Percentiles rank a stretch among this genome's conserved stretches.
Evolutionary conservation across 92 coral and sea anemone genomes (phyloP).

Genomic region (Hydrozoanthus gracilis): DNA sequence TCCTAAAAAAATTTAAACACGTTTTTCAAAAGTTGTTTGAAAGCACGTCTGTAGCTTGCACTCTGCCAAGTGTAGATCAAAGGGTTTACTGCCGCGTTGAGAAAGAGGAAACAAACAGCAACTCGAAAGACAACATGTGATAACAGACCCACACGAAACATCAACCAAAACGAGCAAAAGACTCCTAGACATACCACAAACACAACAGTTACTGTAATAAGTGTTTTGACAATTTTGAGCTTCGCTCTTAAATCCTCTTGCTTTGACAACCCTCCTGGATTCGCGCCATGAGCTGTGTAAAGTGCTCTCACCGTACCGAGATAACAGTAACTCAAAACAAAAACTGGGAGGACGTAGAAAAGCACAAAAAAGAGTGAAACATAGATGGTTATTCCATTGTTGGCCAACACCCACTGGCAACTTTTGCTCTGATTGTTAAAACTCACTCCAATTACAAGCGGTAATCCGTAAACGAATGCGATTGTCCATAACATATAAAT

Average conservation of each 20-base stretch:
- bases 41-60: conserved; percentile 24
- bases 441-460: neutral
- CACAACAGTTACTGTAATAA: conserved; percentile 37
- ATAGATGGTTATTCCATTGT: conserved; percentile 1
- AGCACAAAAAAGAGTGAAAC: conserved; percentile 15
- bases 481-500: neutral
- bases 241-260: conserved; percentile 27
- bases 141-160: conserved; percentile 11
- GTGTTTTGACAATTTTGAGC: conserved; percentile 28
- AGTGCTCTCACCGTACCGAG: conserved; percentile 24
- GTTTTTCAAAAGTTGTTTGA: conserved; percentile 15
- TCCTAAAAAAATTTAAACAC: neutral
- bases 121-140: conserved; percentile 28
- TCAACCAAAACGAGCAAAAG: conserved; percentile 32
- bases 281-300: conserved; percentile 8
- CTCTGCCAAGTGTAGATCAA: conserved; percentile 39
- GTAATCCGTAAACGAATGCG: conserved; percentile 38
- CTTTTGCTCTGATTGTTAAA: neutral
- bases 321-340: conserved; percentile 7
- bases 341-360: conserved; percentile 15
- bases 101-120: conserved; percentile 23
- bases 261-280: conserved; percentile 23
- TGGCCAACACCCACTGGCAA: conserved; percentile 17
- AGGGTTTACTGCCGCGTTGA: conserved; percentile 32
- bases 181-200: conserved; percentile 30